phyloP scores from a whole-genome alignment of 2,888 invertebrate species.

The Macropis europaea region DNA sequence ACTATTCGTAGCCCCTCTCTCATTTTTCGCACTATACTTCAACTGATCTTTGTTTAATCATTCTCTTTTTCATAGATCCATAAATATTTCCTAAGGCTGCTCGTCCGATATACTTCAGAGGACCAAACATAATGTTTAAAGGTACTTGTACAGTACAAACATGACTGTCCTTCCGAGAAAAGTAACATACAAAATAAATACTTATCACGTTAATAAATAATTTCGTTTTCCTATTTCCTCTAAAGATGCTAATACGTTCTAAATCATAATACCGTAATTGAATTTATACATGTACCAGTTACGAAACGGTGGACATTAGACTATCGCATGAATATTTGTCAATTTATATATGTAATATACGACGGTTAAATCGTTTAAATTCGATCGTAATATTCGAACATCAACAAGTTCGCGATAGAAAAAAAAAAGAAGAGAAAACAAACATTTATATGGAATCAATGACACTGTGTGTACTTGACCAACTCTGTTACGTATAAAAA shows the following conservation, averaged over 20 bases:
- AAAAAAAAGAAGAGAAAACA: neutral
- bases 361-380: conserved; percentile 10
- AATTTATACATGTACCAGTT: conserved; percentile 55
- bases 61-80: conserved; percentile 56
- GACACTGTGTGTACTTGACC: conserved; percentile 14
- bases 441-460: conserved; percentile 26
- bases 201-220: conserved; percentile 71
- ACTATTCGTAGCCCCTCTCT: conserved; percentile 62
- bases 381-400: conserved; percentile 15
- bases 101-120: conserved; percentile 76
- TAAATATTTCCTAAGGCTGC: conserved; percentile 71
- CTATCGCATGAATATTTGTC: conserved; percentile 35
- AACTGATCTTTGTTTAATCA: conserved; percentile 53
- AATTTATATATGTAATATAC: conserved; percentile 11
- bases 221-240: conserved; percentile 59
- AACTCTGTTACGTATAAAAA: conserved; percentile 50
- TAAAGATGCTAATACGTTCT: conserved; percentile 58
- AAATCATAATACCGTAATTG: conserved; percentile 62
- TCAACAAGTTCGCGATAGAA: no score
- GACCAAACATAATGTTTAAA: conserved; percentile 73
- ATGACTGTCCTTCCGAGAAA: conserved; percentile 46
- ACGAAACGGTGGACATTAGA: conserved; percentile 60
- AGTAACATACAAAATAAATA: conserved; percentile 68
- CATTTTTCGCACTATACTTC: conserved; percentile 44
- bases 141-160: conserved; percentile 56